Evolutionary conservation across 1,140 invertebrate genomes (phyloP).

Genomic region (Eueides isabella): DNA sequence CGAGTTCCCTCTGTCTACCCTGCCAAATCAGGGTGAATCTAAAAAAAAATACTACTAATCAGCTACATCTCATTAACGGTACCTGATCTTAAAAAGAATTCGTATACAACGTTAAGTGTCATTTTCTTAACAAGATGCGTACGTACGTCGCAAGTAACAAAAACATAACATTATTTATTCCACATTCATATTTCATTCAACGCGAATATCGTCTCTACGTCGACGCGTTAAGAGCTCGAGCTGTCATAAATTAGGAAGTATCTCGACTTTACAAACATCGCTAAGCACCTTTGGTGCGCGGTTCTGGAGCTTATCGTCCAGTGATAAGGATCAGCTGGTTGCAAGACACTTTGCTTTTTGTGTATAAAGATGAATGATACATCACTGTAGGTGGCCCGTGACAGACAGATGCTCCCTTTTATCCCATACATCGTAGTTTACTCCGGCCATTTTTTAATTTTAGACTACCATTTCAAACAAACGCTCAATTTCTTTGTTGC

Average conservation of each 20-base stretch:
- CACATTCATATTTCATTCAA: conserved; percentile 56
- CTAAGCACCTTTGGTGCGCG: not conserved
- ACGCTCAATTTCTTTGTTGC: conserved; percentile 33
- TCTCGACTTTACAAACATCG: conserved; percentile 32
- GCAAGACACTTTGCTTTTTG: conserved; percentile 24
- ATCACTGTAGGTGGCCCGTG: conserved; percentile 73
- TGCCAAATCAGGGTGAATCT: too few relatives aligned
- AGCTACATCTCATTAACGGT: conserved; percentile 33
- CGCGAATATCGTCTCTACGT: conserved; percentile 53
- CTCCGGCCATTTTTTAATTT: conserved; percentile 56
- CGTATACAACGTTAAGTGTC: conserved; percentile 48
- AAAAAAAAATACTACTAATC: not conserved
- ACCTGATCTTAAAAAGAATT: conserved; percentile 36
- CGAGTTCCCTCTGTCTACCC: too few relatives aligned
- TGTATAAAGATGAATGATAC: conserved; percentile 60
- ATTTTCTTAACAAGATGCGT: conserved; percentile 55
- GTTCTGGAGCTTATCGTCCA: conserved; percentile 33
- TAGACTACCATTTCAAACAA: conserved; percentile 48
- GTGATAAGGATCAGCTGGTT: conserved; percentile 13
- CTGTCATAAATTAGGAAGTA: conserved; percentile 58
- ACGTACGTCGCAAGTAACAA: conserved; percentile 49
- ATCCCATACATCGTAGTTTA: conserved; percentile 56
- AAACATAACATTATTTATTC: conserved; percentile 60
- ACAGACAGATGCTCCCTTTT: conserved; percentile 71
- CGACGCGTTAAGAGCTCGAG: conserved; percentile 49